Conservation (phyloP, 2,888 invertebrate species). For the Neocrepidodera transversa region DNA sequence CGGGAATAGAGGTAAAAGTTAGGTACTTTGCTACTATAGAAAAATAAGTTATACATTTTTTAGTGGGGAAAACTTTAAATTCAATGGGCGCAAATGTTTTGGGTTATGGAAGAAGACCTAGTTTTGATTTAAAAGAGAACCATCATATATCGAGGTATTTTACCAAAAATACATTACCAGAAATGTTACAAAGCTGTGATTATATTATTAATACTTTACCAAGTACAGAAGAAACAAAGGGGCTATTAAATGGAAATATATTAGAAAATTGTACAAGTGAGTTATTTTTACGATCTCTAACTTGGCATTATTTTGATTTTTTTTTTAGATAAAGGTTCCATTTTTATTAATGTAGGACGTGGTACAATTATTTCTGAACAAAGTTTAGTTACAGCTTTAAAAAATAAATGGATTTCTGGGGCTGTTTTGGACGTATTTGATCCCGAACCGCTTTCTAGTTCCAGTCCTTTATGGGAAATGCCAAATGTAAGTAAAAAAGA, state of each 20-base stretch:
- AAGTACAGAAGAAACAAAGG: conserved; percentile 60
- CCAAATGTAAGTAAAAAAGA: conserved; percentile 61
- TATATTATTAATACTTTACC: conserved; percentile 66
- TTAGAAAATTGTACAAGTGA: conserved; percentile 61
- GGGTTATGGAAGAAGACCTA: conserved; percentile 44
- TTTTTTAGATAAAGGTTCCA: conserved; percentile 53
- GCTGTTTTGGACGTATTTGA: conserved; percentile 67
- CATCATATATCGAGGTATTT: conserved; percentile 50
- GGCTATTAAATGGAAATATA: conserved; percentile 61
- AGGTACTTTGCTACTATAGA: conserved; percentile 1
- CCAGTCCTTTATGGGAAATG: conserved; percentile 63
- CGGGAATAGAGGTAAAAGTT: conserved; percentile 59
- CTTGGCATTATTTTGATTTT: not conserved
- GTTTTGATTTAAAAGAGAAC: conserved; percentile 36
- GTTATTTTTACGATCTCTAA: conserved; percentile 5
- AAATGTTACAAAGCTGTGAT: conserved; percentile 62
- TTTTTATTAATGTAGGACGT: conserved; percentile 68
- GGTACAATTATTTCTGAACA: conserved; percentile 64
- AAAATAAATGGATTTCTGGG: conserved; percentile 63
- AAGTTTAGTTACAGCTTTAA: conserved; percentile 62
- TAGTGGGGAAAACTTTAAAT: conserved; percentile 61
- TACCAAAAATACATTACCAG: conserved; percentile 50
- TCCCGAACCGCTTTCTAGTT: conserved; percentile 62
- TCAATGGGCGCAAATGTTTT: conserved; percentile 58
- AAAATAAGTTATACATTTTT: too few relatives aligned